Base-by-base conservation (phyloP, 2,113 vertebrate species). In the Nycticebus coucang region DNA sequence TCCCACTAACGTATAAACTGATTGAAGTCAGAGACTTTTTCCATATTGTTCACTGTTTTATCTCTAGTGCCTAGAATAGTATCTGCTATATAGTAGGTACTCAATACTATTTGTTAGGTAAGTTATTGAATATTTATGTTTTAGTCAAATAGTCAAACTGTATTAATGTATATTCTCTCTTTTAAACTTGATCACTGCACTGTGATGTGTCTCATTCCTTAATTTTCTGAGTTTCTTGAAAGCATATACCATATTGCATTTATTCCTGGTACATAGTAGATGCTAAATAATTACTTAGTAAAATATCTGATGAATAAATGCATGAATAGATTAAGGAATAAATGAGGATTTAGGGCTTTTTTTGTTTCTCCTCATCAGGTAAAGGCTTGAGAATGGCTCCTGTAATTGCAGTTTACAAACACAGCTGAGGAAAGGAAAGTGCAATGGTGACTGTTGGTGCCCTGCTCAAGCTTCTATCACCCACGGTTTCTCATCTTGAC, bases 141-240 rank as follows among this genome's bases (percentile, higher is more conserved):
- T 83, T 91, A 18, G 17, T 87, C 35, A 45, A 77, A 24, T 15
- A 80, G 10, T 74, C 15, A 41, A 53, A 7, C 13, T 64, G 53
- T 84, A 17, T 66, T 79, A 37, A 78, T 14, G 8, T 8, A 33
- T 55, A 26, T 37, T 77, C n/a, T 82, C 19, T 83, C 26, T 50
- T 81, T 75, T 68, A 92, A 78, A 80, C 11, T 50, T 72, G 26
- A 45, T 18, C 75, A 72, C 24, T 77, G 35, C 35, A 22, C 37
- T 86, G 4, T 60, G 71, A 68, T 26, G 13, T 57, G 50, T 94
- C 14, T 68, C 21, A 64, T 14, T 68, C 53, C 41, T 45, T 53
- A 84, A 83, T 87, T 74, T 85, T 77, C 37, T 92, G 50, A 85
- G 55, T 14, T 96, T 93, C 55, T 85, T 89, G n/a, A 88, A 14